Evolutionary conservation across 2,888 invertebrate genomes (phyloP).

Genomic region (Caenorhabditis doughertyi): DNA sequence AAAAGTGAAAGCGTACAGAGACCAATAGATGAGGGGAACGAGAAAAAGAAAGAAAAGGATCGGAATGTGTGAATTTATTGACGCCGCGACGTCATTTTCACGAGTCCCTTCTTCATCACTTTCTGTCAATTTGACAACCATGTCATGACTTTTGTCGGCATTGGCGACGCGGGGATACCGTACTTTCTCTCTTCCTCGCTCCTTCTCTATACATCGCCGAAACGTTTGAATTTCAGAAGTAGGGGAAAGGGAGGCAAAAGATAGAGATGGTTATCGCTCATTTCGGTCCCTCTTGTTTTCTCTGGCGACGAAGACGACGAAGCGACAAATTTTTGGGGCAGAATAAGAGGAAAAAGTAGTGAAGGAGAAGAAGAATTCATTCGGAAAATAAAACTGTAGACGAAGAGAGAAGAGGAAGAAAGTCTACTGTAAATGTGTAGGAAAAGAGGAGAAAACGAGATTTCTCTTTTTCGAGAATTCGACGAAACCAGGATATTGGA

Average conservation of each 20-base stretch:
- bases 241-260: conserved; percentile 8
- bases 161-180: conserved; percentile 19
- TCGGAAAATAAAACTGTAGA: conserved; percentile 29
- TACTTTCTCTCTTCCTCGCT: conserved; percentile 11
- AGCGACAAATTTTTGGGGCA: conserved; percentile 37
- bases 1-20: too few species aligned
- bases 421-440: conserved; percentile 29
- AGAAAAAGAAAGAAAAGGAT: neutral
- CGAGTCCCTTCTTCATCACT: neutral
- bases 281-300: conserved; percentile 42
- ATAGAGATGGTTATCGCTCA: conserved; percentile 27
- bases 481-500: too few species aligned
- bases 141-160: conserved; percentile 34
- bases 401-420: neutral
- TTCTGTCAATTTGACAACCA: conserved; percentile 38
- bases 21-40: neutral
- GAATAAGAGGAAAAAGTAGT: conserved; percentile 5
- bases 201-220: neutral
- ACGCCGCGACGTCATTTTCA: neutral
- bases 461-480: neutral
- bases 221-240: conserved; percentile 57
- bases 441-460: conserved; percentile 18
- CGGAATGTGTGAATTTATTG: conserved; percentile 38
- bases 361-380: conserved; percentile 37
- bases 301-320: conserved; percentile 20